Evolutionary conservation across 2,797 vertebrate species (phyloP).

Genomic region (Psittacula derbiana): DNA sequence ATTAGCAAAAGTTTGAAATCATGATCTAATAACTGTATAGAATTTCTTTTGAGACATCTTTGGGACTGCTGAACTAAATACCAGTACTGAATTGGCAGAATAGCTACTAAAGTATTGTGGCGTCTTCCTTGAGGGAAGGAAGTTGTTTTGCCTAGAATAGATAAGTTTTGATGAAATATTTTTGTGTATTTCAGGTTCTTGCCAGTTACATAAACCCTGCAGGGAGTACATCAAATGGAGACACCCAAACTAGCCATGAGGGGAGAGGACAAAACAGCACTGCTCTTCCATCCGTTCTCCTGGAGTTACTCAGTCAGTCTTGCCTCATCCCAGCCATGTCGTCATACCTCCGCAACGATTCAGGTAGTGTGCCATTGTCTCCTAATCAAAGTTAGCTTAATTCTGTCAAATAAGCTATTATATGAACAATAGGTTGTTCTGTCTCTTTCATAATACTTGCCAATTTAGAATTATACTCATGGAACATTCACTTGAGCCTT

Average conservation of each 20-base stretch:
- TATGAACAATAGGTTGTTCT: background rate
- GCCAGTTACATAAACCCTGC: constrained; percentile 97
- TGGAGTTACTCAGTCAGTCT: constrained; percentile 94
- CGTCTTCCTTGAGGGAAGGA: background rate
- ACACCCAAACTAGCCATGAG: constrained; percentile 80
- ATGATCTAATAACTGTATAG: background rate
- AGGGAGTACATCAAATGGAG: constrained; percentile 82
- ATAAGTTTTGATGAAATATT: background rate
- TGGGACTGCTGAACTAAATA: background rate
- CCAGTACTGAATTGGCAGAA: background rate
- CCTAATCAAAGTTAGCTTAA: background rate
- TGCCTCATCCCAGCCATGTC: constrained; percentile 99
- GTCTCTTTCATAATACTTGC: background rate
- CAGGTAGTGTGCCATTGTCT: constrained; percentile 77
- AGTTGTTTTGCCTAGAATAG: background rate
- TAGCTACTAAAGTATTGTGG: background rate
- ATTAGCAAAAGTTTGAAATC: background rate
- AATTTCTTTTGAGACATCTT: background rate
- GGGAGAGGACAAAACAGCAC: constrained; percentile 87
- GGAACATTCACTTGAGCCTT: background rate
- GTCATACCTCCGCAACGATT: constrained; percentile 96
- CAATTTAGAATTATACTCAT: background rate
- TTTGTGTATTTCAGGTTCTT: constrained; percentile 83
- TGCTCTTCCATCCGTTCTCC: constrained; percentile 89
- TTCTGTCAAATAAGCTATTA: background rate